phyloP scores from a whole-genome alignment of 1,140 invertebrate genomes.

The Plutomurus gul region DNA sequence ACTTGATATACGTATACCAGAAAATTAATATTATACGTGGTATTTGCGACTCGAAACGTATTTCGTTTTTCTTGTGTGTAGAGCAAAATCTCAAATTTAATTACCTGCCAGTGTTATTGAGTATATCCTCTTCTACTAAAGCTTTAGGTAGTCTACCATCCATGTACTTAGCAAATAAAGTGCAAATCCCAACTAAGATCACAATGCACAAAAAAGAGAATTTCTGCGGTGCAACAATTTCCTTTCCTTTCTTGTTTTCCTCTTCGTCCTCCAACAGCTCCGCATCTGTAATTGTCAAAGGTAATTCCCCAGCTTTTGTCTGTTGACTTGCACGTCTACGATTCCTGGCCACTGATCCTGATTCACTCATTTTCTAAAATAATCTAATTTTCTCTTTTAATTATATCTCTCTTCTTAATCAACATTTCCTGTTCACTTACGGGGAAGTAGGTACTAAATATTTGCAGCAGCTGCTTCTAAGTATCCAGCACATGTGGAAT shows the following conservation, averaged over 20 bases:
- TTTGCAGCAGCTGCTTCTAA: too few relatives aligned
- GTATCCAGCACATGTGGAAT: too few relatives aligned
- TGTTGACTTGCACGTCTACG: background rate
- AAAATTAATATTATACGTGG: background rate
- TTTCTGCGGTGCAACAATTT: background rate
- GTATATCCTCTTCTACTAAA: background rate
- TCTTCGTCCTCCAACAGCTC: background rate
- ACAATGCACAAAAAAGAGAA: background rate
- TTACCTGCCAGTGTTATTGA: background rate
- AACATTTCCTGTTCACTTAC: too few relatives aligned
- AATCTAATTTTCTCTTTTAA: too few relatives aligned
- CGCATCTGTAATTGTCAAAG: background rate
- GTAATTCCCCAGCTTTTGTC: background rate
- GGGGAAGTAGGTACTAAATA: too few relatives aligned
- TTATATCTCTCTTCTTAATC: too few relatives aligned
- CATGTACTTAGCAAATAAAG: slow-evolving; percentile 37
- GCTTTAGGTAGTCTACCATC: slow-evolving; percentile 31
- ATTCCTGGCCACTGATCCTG: background rate
- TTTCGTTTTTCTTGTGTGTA: too few relatives aligned
- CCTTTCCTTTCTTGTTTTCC: background rate
- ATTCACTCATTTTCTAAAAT: background rate
- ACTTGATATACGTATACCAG: background rate
- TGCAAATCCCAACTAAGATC: slow-evolving; percentile 5
- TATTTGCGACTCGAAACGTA: too few relatives aligned
- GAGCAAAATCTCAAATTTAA: too few relatives aligned